A percentile compares a stretch with the other conserved stretches of the same genome.
phyloP scores from a whole-genome alignment of 1,140 invertebrate species.

The Sweltsa coloradensis region DNA sequence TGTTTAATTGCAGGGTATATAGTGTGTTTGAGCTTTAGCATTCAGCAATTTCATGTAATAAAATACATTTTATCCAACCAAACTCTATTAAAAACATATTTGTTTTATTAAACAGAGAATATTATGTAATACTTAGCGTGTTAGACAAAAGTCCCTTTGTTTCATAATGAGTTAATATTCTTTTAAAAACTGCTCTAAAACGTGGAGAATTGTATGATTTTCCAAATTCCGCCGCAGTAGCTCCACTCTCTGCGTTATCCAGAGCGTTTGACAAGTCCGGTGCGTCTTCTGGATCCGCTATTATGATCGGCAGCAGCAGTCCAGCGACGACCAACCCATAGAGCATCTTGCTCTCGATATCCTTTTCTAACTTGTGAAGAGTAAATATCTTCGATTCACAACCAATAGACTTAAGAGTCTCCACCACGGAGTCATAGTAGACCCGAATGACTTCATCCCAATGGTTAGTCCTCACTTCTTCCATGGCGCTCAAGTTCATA shows the following conservation, averaged over 20 bases:
- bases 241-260: no score
- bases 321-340: conserved; percentile 24
- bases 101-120: not conserved
- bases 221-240: no score
- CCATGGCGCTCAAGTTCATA: conserved; percentile 35
- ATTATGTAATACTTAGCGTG: not conserved
- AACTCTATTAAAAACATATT: not conserved
- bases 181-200: not conserved
- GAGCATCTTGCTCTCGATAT: conserved; percentile 21
- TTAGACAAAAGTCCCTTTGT: not conserved
- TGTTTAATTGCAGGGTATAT: no score
- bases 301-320: conserved; percentile 9
- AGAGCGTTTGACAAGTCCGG: conserved; percentile 5
- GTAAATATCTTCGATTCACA: conserved; percentile 30
- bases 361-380: conserved; percentile 24
- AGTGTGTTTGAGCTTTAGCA: no score
- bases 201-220: not conserved
- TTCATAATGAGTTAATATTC: not conserved
- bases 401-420: conserved; percentile 27
- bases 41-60: no score
- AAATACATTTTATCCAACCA: no score
- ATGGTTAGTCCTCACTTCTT: conserved; percentile 25
- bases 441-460: conserved; percentile 29
- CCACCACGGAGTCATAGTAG: conserved; percentile 25
- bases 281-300: conserved; percentile 8